A percentile compares a stretch with the other conserved stretches of the same genome.
phyloP scores from a whole-genome alignment of 1,140 invertebrate genomes.

The Hyles euphorbiae region DNA sequence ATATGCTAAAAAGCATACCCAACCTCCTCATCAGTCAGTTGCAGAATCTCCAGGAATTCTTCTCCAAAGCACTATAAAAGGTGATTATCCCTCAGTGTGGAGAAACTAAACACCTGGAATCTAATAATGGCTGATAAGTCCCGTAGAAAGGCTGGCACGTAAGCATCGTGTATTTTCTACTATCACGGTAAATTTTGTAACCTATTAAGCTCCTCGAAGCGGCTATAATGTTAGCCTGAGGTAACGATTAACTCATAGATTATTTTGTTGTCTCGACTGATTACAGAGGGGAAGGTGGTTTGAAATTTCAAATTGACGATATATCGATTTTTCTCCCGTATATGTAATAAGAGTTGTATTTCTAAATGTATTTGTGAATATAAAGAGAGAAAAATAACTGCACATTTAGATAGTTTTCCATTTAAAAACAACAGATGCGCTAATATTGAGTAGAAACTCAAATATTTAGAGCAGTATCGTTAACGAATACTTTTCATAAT shows the following conservation, averaged over 20 bases:
- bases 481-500: too few relatives aligned
- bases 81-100: slow-evolving; percentile 25
- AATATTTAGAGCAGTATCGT: too few relatives aligned
- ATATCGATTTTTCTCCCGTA: neutral
- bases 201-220: slow-evolving; percentile 71
- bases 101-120: slow-evolving; percentile 50
- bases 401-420: too few relatives aligned
- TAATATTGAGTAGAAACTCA: too few relatives aligned
- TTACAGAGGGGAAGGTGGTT: slow-evolving; percentile 18
- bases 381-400: too few relatives aligned
- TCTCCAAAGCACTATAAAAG: slow-evolving; percentile 11
- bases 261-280: slow-evolving; percentile 27
- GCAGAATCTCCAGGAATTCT: too few relatives aligned
- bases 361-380: too few relatives aligned
- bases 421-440: too few relatives aligned
- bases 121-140: slow-evolving; percentile 56
- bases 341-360: neutral
- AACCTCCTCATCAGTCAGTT: too few relatives aligned
- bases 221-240: slow-evolving; percentile 70
- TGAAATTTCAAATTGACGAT: neutral
- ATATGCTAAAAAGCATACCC: too few relatives aligned
- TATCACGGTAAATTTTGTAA: slow-evolving; percentile 71
- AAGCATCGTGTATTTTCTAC: slow-evolving; percentile 66
- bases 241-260: slow-evolving; percentile 68
- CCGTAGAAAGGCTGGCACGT: slow-evolving; percentile 50